Conservation (phyloP, 1,140 invertebrate genomes). For the Leptoteleia sp. region DNA sequence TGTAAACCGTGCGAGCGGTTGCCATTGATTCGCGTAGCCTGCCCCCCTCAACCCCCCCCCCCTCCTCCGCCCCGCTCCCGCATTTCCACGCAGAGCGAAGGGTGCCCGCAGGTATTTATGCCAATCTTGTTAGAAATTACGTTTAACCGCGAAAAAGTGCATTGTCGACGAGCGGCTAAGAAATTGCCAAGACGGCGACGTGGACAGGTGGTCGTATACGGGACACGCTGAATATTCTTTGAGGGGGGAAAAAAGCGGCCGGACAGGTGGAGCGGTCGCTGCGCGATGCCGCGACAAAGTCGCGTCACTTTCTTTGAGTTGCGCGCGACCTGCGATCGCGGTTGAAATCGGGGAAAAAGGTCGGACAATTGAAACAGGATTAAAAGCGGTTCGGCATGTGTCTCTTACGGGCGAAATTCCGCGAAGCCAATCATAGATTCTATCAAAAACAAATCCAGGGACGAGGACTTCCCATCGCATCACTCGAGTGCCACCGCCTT, state of each 20-base stretch:
- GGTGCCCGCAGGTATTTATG: conserved; percentile 64
- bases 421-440: conserved; percentile 58
- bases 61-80: too few relatives aligned
- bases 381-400: conserved; percentile 51
- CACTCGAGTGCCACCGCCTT: conserved; percentile 48
- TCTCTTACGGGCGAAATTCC: conserved; percentile 55
- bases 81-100: conserved; percentile 65
- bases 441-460: conserved; percentile 53
- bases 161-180: conserved; percentile 41
- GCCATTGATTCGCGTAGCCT: conserved; percentile 68
- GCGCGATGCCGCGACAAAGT: conserved; percentile 59
- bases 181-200: conserved; percentile 39
- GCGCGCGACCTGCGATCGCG: conserved; percentile 49
- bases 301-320: conserved; percentile 59
- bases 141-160: conserved; percentile 60
- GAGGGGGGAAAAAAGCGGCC: conserved; percentile 57
- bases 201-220: conserved; percentile 56
- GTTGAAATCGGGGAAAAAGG: conserved; percentile 61
- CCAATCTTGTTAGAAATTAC: conserved; percentile 66
- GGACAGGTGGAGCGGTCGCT: conserved; percentile 48
- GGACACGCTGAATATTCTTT: conserved; percentile 36
- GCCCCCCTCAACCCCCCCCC: too few relatives aligned
- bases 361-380: conserved; percentile 63
- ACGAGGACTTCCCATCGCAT: conserved; percentile 37
- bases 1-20: conserved; percentile 43